Conservation (phyloP, 2,113 vertebrate genomes). For the Psilopogon haemacephalus region DNA sequence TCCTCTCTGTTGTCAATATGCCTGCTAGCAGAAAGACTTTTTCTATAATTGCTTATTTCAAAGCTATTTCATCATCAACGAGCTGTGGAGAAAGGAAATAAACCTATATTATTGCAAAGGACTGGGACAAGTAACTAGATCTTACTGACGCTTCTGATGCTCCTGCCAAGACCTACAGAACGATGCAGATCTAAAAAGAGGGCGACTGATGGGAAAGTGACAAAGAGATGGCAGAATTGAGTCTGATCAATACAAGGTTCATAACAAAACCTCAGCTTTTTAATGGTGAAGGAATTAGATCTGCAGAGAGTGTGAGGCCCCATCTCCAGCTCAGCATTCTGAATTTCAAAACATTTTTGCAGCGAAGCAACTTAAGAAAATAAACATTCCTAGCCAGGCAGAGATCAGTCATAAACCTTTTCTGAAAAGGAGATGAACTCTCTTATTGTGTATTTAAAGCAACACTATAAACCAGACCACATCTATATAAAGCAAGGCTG, state of each 20-base stretch:
- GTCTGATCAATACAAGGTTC: neutral
- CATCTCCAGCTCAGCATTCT: neutral
- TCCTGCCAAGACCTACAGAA: neutral
- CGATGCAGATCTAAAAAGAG: neutral
- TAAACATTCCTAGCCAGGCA: neutral
- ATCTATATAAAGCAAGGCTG: slow-evolving; percentile 20
- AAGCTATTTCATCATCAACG: neutral
- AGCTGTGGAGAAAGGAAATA: neutral
- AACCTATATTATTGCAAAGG: neutral
- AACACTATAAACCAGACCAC: slow-evolving; percentile 24
- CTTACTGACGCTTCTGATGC: neutral
- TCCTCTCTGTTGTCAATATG: neutral
- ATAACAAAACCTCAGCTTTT: neutral
- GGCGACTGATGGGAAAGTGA: neutral
- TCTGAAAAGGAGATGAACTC: slow-evolving; percentile 52
- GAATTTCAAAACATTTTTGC: slow-evolving; percentile 41
- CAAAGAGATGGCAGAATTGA: neutral
- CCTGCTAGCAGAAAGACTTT: neutral
- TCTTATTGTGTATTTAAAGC: slow-evolving; percentile 55
- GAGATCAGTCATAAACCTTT: slow-evolving; percentile 43
- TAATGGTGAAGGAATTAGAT: neutral
- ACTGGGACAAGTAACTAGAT: neutral
- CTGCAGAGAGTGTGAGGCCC: rapidly evolving
- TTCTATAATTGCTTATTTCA: neutral
- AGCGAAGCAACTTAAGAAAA: slow-evolving; percentile 22